Evolutionary conservation across 2,797 vertebrate species (phyloP), one percentile per base, ranked within the genome.

Genomic region (Acropternis orthonyx): DNA sequence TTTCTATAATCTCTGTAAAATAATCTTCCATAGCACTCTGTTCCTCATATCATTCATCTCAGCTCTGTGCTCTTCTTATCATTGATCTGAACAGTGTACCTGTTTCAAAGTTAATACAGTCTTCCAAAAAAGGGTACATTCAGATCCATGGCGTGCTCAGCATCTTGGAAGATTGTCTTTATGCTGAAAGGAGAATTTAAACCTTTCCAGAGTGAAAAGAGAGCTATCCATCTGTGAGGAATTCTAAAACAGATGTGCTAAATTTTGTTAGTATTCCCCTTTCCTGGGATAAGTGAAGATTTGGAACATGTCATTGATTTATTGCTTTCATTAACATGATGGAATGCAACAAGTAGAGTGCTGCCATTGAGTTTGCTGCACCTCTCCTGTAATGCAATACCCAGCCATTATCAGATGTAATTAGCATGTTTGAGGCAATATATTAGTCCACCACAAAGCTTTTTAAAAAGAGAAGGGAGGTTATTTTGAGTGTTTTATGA

Each of bases 401-500:
- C 46, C 12, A 56, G 67, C 48, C 52, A 79, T 71, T 68, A 85
- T 30, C 84, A 80, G 76, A 85, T 83, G 73, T 79, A 93, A 92
- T 95, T 95, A 94, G 62, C 30, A n/a, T 34, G 59, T 88, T 69
- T 66, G 69, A 89, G 37, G 51, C 56, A 75, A 75, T 87, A 28
- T 92, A 77, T 95, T 95, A 80, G 71, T 51, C 28, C 24, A 87
- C 93, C 90, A 82, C 93, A 91, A 91, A 85, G 79, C n/a, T 83
- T 89, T 94, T 81, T 83, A 89, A 77, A 80, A 92, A 87, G 62
- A 94, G 80, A 69, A 77, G 21, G 41, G 46, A 28, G 41, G 65
- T 58, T 83, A 36, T 49, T 72, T 26, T 62, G 54, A 96, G 30
- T 71, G 32, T 3, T 51, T 94, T 80, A 58, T 89, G 30, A 58